Base-by-base conservation (phyloP, 2,113 vertebrate genomes). In the Pachypanchax playfairii region DNA sequence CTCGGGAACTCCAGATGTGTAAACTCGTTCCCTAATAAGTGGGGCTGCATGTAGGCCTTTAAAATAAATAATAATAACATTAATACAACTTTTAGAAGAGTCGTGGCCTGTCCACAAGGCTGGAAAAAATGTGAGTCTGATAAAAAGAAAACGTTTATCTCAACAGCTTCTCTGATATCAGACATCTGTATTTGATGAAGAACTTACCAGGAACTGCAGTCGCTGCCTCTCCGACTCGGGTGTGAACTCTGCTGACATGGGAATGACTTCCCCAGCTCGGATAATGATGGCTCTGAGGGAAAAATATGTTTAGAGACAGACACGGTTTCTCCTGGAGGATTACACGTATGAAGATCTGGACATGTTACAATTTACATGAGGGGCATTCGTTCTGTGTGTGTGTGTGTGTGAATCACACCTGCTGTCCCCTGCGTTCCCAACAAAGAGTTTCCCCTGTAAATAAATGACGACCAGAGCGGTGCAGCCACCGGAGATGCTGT, bases 1-100 rank as follows among this genome's bases (percentile, higher is more conserved):
- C 96, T 92, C 69, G 97, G 95, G 91, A 99, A 99, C 90, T 99
- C 96, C 90, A 98, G 91, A 89, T 98, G 95, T 62, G 97, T 99
- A 87, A 99, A 99, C 67, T 98, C 96, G 54, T 98, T 98, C 85
- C 97, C 97, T 80, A 99, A 90, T 83, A 99, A 91, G 73, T 97
- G 94, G 36, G 97, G 97, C 91, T 99, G 96, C 93, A 98, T 95
- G 86, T 94, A 97, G 60, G 94, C 97, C 97, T 99, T 41, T 47
- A 41, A 82, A 65, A 59, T 28, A 50, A 64, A 62, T 38, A 22
- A 3, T 31, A 29, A 58, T n/a, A 44, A 50, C 36, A 76, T n/a
- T n/a, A n/a, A n/a, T n/a, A n/a, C n/a, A 5, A 56, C 17, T 51
- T 31, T 53, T 41, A 63, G 33, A 55, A 64, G 42, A 29, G 73